A percentile compares a stretch with the other conserved stretches of the same genome.
phyloP scores from a whole-genome alignment of 2,888 invertebrate genomes.

The Rhamphomyia laevipes region DNA sequence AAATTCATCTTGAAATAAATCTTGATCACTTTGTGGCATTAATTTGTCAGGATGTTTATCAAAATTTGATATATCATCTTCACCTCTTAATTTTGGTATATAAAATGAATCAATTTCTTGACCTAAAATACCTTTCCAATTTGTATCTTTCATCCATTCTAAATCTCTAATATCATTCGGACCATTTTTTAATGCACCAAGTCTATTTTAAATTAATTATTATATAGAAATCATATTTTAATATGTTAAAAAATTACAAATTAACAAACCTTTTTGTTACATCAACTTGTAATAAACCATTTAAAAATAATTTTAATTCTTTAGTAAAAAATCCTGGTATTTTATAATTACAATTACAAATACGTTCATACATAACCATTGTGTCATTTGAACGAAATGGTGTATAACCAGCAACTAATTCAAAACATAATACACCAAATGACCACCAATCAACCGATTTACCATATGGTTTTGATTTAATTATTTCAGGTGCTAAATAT shows the following conservation, averaged over 20 bases:
- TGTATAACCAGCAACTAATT: constrained; percentile 86
- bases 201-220: constrained; percentile 39
- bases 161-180: constrained; percentile 80
- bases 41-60: constrained; percentile 43
- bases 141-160: constrained; percentile 70
- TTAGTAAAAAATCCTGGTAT: constrained; percentile 74
- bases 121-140: constrained; percentile 72
- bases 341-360: constrained; percentile 78
- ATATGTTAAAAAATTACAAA: not conserved
- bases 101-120: constrained; percentile 54
- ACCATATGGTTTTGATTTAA: constrained; percentile 84
- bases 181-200: constrained; percentile 76
- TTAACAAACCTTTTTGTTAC: constrained; percentile 49
- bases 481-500: constrained; percentile 89
- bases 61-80: constrained; percentile 64
- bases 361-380: constrained; percentile 91
- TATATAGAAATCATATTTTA: not conserved
- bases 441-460: constrained; percentile 97
- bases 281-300: constrained; percentile 72
- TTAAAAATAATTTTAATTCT: constrained; percentile 72
- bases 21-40: not conserved
- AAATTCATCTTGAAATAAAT: not conserved
- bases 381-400: constrained; percentile 76
- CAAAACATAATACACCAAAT: constrained; percentile 74
- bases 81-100: constrained; percentile 42